Percentiles rank a stretch among this genome's conserved stretches.
These are phyloP conservation scores for Operophtera brumata DNA, from an alignment of 2,888 invertebrate species.

Conservation along the genomic window DNA sequence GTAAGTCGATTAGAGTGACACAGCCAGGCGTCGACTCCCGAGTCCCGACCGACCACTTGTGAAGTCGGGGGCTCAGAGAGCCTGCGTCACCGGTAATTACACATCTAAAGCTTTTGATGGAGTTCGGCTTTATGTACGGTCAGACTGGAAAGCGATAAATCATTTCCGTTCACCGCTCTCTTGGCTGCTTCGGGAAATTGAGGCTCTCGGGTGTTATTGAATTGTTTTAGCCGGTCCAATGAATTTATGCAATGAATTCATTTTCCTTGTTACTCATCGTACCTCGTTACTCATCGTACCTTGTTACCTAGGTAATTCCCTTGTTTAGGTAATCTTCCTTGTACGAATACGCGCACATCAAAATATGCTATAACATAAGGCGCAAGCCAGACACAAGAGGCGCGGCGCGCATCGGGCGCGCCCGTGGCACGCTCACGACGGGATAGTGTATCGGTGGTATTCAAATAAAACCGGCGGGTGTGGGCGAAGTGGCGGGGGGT, in stretches of 20 bases:
- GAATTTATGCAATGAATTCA: not conserved
- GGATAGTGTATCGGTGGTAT: too few relatives aligned
- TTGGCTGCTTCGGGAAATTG: conserved; percentile 40
- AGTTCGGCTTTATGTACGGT: conserved; percentile 51
- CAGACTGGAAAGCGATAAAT: conserved; percentile 43
- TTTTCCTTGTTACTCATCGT: not conserved
- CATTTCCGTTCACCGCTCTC: conserved; percentile 40
- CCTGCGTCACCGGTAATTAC: conserved; percentile 72
- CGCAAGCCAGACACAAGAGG: too few relatives aligned
- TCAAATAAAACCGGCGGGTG: too few relatives aligned
- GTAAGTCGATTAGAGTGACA: not conserved
- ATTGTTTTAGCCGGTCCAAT: conserved; percentile 8
- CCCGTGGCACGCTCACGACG: too few relatives aligned
- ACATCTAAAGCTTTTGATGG: conserved; percentile 70
- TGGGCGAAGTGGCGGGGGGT: too few relatives aligned
- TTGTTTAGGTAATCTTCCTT: too few relatives aligned
- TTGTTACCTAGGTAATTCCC: not conserved
- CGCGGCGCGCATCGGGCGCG: too few relatives aligned
- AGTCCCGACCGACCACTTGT: conserved; percentile 44
- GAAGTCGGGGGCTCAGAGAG: conserved; percentile 59
- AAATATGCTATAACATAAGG: too few relatives aligned
- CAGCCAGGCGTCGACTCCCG: conserved; percentile 29
- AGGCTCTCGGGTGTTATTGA: conserved; percentile 8
- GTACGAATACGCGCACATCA: too few relatives aligned
- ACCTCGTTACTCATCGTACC: not conserved